Evolutionary conservation across 2,888 invertebrate genomes (phyloP), one percentile per base, ranked within the genome.

Genomic region (Nowickia ferox): DNA sequence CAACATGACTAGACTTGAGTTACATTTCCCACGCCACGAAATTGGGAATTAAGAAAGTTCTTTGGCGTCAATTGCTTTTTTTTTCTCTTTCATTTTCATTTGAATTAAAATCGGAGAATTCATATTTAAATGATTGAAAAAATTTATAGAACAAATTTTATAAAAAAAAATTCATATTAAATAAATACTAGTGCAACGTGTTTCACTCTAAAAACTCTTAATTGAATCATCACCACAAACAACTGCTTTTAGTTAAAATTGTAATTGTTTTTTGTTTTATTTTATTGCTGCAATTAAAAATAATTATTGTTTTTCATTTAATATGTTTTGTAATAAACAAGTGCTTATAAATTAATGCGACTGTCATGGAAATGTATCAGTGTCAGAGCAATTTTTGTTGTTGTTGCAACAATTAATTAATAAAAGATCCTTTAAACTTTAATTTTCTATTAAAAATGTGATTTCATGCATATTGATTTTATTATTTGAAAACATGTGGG

Each of bases 271-370:
- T 57, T n/a, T n/a, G n/a, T n/a, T 30, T 30, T 30, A 30, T 44
- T 19, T 51, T 61, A 22, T 15, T 40, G 55, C 55, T 66, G 15
- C 30, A 55, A 57, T 76, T 57, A 55, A 38, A 66, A 38, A 19
- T 76, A 71, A 79, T 71, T 79, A 65, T 65, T 72, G 48, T 51
- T 78, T 69, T 69, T 68, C 19, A 44, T 53, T 61, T n/a, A 75
- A 78, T 40, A 42, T 71, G n/a, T 71, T 57, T 55, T 46, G 15
- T 8, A 46, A 72, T n/a, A 53, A 65, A 65, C 65, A 22, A 53
- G 11, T 76, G 53, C 55, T 76, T 51, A 15, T 42, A 42, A 30
- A 46, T 44, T 1, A 55, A 13, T 38, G 44, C 10, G 19, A 38
- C 3, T 17, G 48, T 19, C 38, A 59, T 74, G 17, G 10, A 13